Base-by-base conservation (phyloP, 2,888 invertebrate species). In the Cantharis nigra region DNA sequence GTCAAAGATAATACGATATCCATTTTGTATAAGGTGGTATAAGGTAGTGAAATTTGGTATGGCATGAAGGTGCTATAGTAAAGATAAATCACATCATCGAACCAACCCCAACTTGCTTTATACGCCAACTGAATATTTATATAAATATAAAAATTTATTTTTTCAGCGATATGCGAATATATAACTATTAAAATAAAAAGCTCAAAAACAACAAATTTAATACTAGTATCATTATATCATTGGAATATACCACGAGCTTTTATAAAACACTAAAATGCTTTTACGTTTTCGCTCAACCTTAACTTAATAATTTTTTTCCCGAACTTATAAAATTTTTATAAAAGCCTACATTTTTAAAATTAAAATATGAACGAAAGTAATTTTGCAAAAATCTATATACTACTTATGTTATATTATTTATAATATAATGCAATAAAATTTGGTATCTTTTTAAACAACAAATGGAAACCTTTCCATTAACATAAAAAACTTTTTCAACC, bases 41-140 rank as follows among this genome's bases (percentile, higher is more conserved):
- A 23, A 30, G 70, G 23, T 70, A 28, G 71, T 67, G 70, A 33
- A 64, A 70, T 64, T 74, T 63, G 63, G 74, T 14, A 67, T 65
- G 49, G 72, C 67, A 67, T 67, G 28, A 70, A 16, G 67, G 65
- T 20, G 28, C 70, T 62, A 18, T 18, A 49, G 16, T 18, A 49
- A 49, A 75, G 75, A 75, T 75, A 75, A 75, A 75, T 75, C 75
- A 75, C 71, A 71, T 75, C 75, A 65, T 63, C 71, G 75, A 71
- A 49, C 62, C 30, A 23, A 67, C 26, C 65, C 26, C n/a, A 16
- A 63, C 63, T 49, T 49, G 49, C 49, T n/a, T 49, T 49, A 63
- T 63, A 75, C 75, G 72, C 75, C 75, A 77, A 79, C 74, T 79
- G 79, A 79, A 79, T 79, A 79, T 77, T 79, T 79, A 77, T 79